Evolutionary conservation across 1,140 invertebrate genomes (phyloP), one percentile per base, ranked within the genome.

Genomic region (Drosophila seguyi): DNA sequence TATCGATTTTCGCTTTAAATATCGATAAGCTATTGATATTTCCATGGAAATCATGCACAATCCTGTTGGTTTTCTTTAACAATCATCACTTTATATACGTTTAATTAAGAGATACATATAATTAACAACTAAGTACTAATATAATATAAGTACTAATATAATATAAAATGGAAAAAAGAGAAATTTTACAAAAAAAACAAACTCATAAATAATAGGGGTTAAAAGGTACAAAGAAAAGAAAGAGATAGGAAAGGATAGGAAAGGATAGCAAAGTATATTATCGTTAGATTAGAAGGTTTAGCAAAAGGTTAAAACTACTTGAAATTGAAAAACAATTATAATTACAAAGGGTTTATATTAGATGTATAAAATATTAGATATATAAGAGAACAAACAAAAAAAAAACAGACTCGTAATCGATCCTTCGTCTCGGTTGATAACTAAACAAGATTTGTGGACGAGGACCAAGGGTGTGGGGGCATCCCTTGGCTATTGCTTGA

Each of bases 51-150:
- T 6, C 25, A n/a, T 16, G 3, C 16, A n/a, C 8, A 27, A n/a
- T 11, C 25, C 10, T 11, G 13, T 6, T 31, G 39, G 5, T 0
- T 52, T 53, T 53, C 31, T 41, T 58, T 48, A 72, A 72, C 68
- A 72, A 71, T 71, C 52, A 58, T 72, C 47, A 76, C 73, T 76
- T 76, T 56, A 76, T 75, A 47, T 76, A 76, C 42, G 47, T 50
- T 65, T 39, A 65, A 65, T 65, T 75, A 75, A 34, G 36, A 57
- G 41, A 69, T 78, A 69, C 65, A 45, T 45, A 69, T 58, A 57
- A 18, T 62, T 78, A 78, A 78, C 63, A 78, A 62, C 65, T 71
- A 78, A 60, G 47, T 36, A 36, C 68, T 72, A 71, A n/a, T n/a
- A 34, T 11, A 8, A 10, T 41, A 71, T 38, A 45, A 45, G 42